Evolutionary conservation across 2,113 vertebrate species (phyloP).

Genomic region (Caretta caretta): DNA sequence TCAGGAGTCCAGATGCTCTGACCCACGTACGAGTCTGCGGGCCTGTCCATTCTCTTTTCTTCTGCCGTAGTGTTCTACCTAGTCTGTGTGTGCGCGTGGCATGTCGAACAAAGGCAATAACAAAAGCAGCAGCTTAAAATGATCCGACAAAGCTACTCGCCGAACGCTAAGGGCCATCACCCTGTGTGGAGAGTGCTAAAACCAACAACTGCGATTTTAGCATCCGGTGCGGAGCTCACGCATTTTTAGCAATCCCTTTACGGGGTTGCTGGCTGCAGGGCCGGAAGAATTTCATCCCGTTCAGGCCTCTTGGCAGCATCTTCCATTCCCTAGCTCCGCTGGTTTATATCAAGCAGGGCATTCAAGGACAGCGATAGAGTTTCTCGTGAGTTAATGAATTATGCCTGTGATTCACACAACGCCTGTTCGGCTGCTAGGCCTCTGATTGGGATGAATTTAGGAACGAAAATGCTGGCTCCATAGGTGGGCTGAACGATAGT

Average conservation of each 20-base stretch:
- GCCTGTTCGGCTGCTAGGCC: background rate
- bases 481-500: background rate
- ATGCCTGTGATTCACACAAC: background rate
- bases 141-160: background rate
- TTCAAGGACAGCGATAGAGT: background rate
- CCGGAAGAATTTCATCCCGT: background rate
- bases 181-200: background rate
- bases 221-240: background rate
- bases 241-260: background rate
- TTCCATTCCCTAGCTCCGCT: background rate
- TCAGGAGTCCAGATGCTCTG: background rate
- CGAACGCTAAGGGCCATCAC: background rate
- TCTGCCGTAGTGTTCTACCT: background rate
- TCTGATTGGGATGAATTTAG: background rate
- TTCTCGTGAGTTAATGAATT: background rate
- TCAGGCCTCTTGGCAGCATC: background rate
- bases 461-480: background rate
- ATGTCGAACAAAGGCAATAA: background rate
- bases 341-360: background rate
- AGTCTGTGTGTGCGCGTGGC: background rate
- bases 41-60: background rate
- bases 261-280: background rate
- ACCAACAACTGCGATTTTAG: background rate
- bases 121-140: background rate
- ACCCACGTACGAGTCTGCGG: background rate